Evolutionary conservation across 2,797 vertebrate genomes (phyloP).

Genomic region (Helarctos malayanus): DNA sequence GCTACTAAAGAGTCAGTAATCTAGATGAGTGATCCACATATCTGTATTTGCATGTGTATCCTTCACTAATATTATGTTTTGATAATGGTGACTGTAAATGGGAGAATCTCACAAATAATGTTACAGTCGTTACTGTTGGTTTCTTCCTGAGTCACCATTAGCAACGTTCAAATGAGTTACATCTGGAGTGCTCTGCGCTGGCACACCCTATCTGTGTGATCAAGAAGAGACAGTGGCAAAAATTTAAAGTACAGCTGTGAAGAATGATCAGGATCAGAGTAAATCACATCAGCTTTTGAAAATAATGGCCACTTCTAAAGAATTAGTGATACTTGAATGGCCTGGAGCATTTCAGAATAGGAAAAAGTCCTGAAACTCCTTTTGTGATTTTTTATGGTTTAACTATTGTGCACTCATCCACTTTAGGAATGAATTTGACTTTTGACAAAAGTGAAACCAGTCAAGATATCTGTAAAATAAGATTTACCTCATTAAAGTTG

Average conservation of each 20-base stretch:
- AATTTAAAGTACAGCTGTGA: background rate
- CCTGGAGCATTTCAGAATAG: background rate
- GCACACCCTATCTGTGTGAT: background rate
- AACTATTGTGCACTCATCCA: background rate
- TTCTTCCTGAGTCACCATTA: background rate
- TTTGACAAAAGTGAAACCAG: conserved; percentile 35
- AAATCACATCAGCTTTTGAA: background rate
- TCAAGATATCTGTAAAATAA: background rate
- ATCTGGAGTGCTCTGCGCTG: background rate
- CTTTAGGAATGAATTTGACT: conserved; percentile 38
- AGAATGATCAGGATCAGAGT: background rate
- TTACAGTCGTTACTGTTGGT: background rate
- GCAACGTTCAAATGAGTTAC: background rate
- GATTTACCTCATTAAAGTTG: conserved; percentile 80
- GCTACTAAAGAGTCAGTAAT: background rate
- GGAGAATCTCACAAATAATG: background rate
- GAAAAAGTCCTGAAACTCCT: background rate
- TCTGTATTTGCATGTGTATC: background rate
- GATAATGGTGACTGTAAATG: background rate
- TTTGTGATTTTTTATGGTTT: conserved; percentile 10
- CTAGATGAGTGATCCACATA: background rate
- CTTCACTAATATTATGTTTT: background rate
- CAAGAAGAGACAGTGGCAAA: background rate
- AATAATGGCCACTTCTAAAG: background rate
- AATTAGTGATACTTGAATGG: background rate